These are phyloP conservation scores for Trachelus stipa DNA, from an alignment of 2,888 invertebrate genomes.

Conservation along the genomic window DNA sequence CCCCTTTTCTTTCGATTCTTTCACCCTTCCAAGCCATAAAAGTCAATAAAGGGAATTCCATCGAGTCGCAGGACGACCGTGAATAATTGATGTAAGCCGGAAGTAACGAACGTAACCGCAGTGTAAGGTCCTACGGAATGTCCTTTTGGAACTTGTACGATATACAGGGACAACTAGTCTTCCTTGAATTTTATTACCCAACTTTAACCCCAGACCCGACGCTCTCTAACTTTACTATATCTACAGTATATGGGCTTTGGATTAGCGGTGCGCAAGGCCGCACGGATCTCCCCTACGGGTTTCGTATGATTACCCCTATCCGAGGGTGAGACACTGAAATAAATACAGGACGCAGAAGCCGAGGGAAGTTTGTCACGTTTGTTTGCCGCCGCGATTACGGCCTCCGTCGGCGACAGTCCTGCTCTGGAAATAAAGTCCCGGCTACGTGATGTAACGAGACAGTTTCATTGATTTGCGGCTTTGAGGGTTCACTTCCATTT, in stretches of 20 bases:
- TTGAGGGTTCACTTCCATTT: background rate
- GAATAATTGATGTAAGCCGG: constrained; percentile 45
- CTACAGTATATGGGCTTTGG: constrained; percentile 38
- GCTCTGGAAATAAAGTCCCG: constrained; percentile 22
- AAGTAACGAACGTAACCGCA: constrained; percentile 38
- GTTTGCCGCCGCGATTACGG: constrained; percentile 39
- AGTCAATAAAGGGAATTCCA: constrained; percentile 35
- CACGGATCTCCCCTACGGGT: constrained; percentile 30
- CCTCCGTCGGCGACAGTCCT: constrained; percentile 29
- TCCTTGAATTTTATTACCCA: background rate
- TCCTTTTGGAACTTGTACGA: background rate
- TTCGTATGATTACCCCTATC: constrained; percentile 53
- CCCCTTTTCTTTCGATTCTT: background rate
- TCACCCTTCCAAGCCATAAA: background rate
- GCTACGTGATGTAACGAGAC: background rate
- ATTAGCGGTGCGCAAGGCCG: constrained; percentile 38
- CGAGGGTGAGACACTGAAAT: constrained; percentile 33
- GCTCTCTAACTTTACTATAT: background rate
- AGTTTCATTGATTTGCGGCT: background rate
- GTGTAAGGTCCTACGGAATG: constrained; percentile 19
- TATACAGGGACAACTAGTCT: background rate
- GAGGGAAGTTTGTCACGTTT: constrained; percentile 26
- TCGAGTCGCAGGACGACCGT: constrained; percentile 28
- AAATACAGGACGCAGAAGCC: constrained; percentile 38
- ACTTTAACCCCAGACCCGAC: background rate